Percentiles rank a stretch among this genome's conserved stretches.
These are phyloP conservation scores for Centropus bengalensis DNA, from an alignment of 2,113 vertebrate genomes.

Conservation along the genomic window DNA sequence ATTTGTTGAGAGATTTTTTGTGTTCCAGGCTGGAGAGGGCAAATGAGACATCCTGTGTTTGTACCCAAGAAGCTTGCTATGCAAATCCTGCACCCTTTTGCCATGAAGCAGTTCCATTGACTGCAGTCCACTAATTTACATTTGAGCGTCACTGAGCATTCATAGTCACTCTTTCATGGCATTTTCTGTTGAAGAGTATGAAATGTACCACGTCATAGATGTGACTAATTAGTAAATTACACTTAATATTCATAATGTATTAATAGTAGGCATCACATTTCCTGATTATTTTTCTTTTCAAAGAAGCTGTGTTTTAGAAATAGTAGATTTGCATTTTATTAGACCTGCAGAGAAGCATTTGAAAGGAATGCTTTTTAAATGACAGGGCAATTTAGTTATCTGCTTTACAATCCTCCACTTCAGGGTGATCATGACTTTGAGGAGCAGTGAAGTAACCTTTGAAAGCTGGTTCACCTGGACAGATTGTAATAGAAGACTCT, in stretches of 20 bases:
- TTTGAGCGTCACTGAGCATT: background rate
- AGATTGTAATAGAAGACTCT: slow-evolving; percentile 13
- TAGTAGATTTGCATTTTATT: background rate
- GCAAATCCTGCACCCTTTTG: background rate
- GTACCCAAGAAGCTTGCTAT: background rate
- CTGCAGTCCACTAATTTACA: background rate
- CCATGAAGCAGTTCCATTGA: background rate
- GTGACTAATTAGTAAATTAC: background rate
- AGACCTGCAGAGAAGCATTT: background rate
- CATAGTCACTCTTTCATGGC: background rate
- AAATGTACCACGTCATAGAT: background rate
- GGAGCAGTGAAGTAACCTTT: slow-evolving; percentile 10
- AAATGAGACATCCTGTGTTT: background rate
- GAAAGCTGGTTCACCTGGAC: background rate
- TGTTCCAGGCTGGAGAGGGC: background rate
- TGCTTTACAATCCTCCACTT: background rate
- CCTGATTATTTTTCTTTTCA: background rate
- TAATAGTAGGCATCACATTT: background rate
- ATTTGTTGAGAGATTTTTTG: background rate
- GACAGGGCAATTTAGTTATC: background rate
- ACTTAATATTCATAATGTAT: background rate
- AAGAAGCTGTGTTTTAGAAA: background rate
- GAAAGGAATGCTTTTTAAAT: background rate
- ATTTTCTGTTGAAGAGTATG: background rate
- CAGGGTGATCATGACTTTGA: background rate